Evolutionary conservation across 2,797 vertebrate species (phyloP).

Genomic region (Syngnathus acus): DNA sequence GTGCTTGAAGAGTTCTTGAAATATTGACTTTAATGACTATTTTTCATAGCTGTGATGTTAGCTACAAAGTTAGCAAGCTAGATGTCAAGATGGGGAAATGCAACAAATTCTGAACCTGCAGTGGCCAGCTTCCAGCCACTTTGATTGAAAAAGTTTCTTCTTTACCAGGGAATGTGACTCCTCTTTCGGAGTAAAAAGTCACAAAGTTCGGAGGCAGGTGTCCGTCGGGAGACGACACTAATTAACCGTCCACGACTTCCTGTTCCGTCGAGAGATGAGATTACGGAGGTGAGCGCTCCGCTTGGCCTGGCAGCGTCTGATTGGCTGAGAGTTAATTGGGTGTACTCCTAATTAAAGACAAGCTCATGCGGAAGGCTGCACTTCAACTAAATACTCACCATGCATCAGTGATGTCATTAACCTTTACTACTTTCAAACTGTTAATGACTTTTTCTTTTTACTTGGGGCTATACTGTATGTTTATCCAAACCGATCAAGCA

Average conservation of each 20-base stretch:
- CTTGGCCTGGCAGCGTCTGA: slow-evolving; percentile 30
- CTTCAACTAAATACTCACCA: not conserved
- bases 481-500: not conserved
- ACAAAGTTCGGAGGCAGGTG: not conserved
- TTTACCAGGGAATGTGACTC: not conserved
- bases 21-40: too few relatives aligned
- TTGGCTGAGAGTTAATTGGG: slow-evolving; percentile 55
- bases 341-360: slow-evolving; percentile 43
- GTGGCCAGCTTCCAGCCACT: not conserved
- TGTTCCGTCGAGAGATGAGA: slow-evolving; percentile 37
- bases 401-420: slow-evolving; percentile 5
- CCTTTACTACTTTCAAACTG: slow-evolving; percentile 7
- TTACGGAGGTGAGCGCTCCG: slow-evolving; percentile 32
- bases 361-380: slow-evolving; percentile 15
- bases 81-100: not conserved
- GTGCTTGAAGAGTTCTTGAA: too few relatives aligned
- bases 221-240: slow-evolving; percentile 15
- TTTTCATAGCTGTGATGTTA: too few relatives aligned
- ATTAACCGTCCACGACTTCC: slow-evolving; percentile 39
- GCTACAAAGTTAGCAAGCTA: not conserved
- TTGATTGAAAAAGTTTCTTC: slow-evolving; percentile 6
- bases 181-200: slow-evolving; percentile 7
- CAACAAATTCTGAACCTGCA: not conserved
- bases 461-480: not conserved
- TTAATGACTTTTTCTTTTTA: not conserved